Evolutionary conservation across 2,888 invertebrate species (phyloP), one percentile per base, ranked within the genome.

Genomic region (Megastigmus dorsalis): DNA sequence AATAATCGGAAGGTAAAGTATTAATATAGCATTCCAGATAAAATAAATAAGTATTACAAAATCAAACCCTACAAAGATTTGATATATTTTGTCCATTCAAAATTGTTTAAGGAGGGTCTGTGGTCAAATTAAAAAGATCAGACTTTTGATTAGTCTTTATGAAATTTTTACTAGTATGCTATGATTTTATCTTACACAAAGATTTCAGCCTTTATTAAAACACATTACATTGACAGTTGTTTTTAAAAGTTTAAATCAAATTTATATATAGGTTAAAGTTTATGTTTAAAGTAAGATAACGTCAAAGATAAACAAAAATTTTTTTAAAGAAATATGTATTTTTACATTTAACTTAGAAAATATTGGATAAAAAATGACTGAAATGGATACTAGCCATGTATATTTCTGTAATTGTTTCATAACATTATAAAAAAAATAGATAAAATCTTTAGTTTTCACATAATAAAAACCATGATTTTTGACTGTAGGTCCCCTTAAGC

Each of bases 11-110:
- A 59, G 72, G 43, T 70, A 48, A 74, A 79, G 79, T 79, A 75
- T 79, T 79, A 77, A 57, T 62, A 70, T 66, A 59, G 69, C 79
- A 79, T 79, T 79, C 79, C 79, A 72, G 60, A 62, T 71, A 70
- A 38, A 57, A 63, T 38, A 43, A 65, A 72, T 43, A 72, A 60
- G 38, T 57, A 48, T 65, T 65, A 62, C 38, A n/a, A n/a, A n/a
- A n/a, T n/a, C n/a, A n/a, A n/a, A n/a, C n/a, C n/a, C n/a, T n/a
- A 26, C 45, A 9, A 66, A 30, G 23, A 26, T 28, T 18, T 52
- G 36, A 23, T 28, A 6, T 33, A 23, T 67, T 69, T 70, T 26
- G 45, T 9, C n/a, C n/a, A n/a, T n/a, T n/a, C n/a, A 52, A 41
- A 43, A 55, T 20, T 38, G 48, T 68, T 67, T 45, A 43, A 62